Evolutionary conservation across 2,113 vertebrate genomes (phyloP), one percentile per base, ranked within the genome.

Genomic region (Catharus minimus): DNA sequence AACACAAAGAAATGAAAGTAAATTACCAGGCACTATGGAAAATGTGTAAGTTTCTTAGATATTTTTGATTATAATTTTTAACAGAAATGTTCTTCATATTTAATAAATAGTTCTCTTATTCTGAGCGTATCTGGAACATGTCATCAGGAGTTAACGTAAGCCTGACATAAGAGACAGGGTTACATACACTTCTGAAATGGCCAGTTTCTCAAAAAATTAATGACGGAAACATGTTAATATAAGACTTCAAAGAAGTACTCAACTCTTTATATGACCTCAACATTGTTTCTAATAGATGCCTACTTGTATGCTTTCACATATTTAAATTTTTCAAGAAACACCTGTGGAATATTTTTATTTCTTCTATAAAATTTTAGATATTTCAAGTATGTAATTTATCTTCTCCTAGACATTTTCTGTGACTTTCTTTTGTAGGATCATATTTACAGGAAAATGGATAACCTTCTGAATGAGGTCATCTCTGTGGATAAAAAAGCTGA

Each of bases 11-110:
- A 84, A 82, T 16, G 5, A 46, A 79, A 75, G 43, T 32, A 36
- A 3, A 17, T 44, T 72, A 11, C 6, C 7, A 53, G 16, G 16
- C 39, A 32, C 11, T 55, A 27, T 5, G 19, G 65, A 55, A 56
- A 82, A 85, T 5, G 16, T 3, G 0, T 3, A 27, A 0, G 32
- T 81, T 81, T 53, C 49, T 60, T 64, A 23, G 4, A 13, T 10
- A 38, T 39, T 84, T 36, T 53, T 84, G 2, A 62, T 36, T 56
- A 19, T 10, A 39, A 76, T 47, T 71, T 27, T 65, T n/a, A 75
- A 47, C 36, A 46, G 9, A 41, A 82, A 62, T n/a, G 13, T 17
- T 82, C 20, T 11, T 46, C 33, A 3, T 44, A 44, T 65, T 53
- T 57, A 79, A 72, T 65, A 66, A 81, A 50, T 13, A 43, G 33